Conservation (phyloP, 2,888 invertebrate species). For the Drosophila formosana region DNA sequence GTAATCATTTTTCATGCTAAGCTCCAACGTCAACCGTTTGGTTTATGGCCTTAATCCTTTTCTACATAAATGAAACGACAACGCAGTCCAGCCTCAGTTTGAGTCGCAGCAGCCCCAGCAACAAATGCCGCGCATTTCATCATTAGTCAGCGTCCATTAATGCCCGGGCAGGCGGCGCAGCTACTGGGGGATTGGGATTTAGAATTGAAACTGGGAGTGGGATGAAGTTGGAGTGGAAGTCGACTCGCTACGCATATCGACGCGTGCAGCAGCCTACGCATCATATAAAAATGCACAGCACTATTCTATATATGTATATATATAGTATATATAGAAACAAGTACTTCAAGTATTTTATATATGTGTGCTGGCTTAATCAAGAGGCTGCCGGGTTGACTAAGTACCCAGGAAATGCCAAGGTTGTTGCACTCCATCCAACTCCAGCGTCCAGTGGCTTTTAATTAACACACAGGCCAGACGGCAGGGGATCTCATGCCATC, state of each 20-base stretch:
- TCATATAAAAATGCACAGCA: slow-evolving; percentile 43
- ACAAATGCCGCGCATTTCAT: slow-evolving; percentile 79
- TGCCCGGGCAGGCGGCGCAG: slow-evolving; percentile 65
- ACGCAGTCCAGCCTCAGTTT: slow-evolving; percentile 35
- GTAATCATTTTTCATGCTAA: slow-evolving; percentile 81
- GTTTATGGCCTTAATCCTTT: slow-evolving; percentile 81
- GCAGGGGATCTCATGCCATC: slow-evolving; percentile 54
- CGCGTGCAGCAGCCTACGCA: slow-evolving; percentile 72
- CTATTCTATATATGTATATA: background rate
- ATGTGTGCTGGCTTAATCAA: slow-evolving; percentile 63
- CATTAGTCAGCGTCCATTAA: slow-evolving; percentile 78
- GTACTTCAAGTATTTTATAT: slow-evolving; percentile 29
- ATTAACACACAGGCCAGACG: slow-evolving; percentile 74
- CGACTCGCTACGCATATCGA: slow-evolving; percentile 51
- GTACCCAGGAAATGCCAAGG: slow-evolving; percentile 80
- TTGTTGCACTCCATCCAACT: slow-evolving; percentile 74
- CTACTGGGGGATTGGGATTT: slow-evolving; percentile 69
- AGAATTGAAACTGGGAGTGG: slow-evolving; percentile 57
- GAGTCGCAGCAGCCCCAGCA: slow-evolving; percentile 22
- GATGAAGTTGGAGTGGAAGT: slow-evolving; percentile 3
- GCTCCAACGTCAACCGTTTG: slow-evolving; percentile 80
- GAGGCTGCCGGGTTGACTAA: slow-evolving; percentile 74
- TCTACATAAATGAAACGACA: slow-evolving; percentile 78
- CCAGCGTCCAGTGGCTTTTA: slow-evolving; percentile 78
- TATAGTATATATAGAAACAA: slow-evolving; percentile 18